phyloP scores from a whole-genome alignment of 1,140 invertebrate genomes.

The Tribolium castaneum region DNA sequence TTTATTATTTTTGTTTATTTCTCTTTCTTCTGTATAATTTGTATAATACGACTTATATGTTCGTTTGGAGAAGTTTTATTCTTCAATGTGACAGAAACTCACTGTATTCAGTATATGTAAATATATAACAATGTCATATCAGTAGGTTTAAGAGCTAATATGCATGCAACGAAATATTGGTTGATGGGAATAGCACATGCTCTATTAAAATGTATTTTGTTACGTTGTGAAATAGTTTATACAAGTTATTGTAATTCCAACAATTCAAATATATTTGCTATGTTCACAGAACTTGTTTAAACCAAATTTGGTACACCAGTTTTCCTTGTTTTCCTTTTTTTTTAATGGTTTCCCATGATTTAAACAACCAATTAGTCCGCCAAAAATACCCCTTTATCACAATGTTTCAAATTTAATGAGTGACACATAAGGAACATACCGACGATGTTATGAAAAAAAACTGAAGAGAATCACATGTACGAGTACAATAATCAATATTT shows the following conservation, averaged over 20 bases:
- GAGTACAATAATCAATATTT: too few relatives aligned
- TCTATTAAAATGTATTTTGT: slow-evolving; percentile 23
- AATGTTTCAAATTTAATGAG: too few relatives aligned
- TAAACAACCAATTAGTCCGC: too few relatives aligned
- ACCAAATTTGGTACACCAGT: too few relatives aligned
- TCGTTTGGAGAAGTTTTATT: slow-evolving; percentile 26
- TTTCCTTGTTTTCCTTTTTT: too few relatives aligned
- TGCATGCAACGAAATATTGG: slow-evolving; percentile 19
- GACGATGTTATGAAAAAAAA: too few relatives aligned
- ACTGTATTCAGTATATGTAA: slow-evolving; percentile 16
- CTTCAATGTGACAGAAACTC: slow-evolving; percentile 18
- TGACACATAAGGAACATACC: too few relatives aligned
- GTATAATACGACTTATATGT: neutral
- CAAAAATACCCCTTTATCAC: too few relatives aligned
- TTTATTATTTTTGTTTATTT: slow-evolving; percentile 2
- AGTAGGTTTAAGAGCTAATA: slow-evolving; percentile 2
- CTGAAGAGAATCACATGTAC: too few relatives aligned
- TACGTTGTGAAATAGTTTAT: slow-evolving; percentile 33
- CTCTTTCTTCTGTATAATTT: neutral
- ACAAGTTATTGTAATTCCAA: slow-evolving; percentile 25
- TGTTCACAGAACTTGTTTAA: neutral
- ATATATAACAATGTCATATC: slow-evolving; percentile 16
- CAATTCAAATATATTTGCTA: slow-evolving; percentile 30
- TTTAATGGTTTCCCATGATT: too few relatives aligned
- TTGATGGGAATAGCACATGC: slow-evolving; percentile 29